Conservation (phyloP, 2,113 vertebrate genomes). For the Corythaeola cristata region DNA sequence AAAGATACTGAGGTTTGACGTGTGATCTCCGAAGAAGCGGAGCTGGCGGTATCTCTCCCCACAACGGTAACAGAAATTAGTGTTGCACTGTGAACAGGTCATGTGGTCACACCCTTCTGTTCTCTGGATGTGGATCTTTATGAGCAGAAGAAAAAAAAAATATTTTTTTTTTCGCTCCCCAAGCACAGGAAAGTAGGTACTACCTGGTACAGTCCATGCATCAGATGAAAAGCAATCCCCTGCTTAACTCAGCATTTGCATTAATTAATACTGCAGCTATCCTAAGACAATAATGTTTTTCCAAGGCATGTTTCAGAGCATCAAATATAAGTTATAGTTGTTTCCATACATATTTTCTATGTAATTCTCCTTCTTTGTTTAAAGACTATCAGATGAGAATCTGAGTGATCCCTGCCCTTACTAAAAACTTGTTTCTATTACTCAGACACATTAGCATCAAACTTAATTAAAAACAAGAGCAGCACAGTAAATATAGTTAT, state of each 20-base stretch:
- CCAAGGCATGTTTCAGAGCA: neutral
- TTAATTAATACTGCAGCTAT: neutral
- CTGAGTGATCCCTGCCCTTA: neutral
- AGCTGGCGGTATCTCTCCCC: constrained; percentile 94
- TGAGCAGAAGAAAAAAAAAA: neutral
- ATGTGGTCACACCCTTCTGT: constrained; percentile 98
- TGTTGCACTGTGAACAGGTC: constrained; percentile 97
- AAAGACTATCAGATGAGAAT: neutral
- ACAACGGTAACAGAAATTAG: constrained; percentile 99
- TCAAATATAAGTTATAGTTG: neutral
- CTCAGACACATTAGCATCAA: neutral
- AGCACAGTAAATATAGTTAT: neutral
- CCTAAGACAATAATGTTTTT: neutral
- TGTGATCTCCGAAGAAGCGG: constrained; percentile 97
- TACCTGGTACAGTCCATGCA: accelerated
- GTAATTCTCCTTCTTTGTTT: neutral
- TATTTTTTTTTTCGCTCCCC: neutral
- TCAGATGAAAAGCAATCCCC: neutral
- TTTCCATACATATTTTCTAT: neutral
- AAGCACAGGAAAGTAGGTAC: neutral
- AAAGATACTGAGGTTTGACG: constrained; percentile 98
- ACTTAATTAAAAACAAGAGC: neutral
- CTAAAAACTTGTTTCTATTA: neutral
- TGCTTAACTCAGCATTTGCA: neutral
- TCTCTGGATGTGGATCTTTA: constrained; percentile 96